These are phyloP conservation scores for Potorous gilbertii DNA, from an alignment of 2,797 vertebrate species.

Conservation along the genomic window DNA sequence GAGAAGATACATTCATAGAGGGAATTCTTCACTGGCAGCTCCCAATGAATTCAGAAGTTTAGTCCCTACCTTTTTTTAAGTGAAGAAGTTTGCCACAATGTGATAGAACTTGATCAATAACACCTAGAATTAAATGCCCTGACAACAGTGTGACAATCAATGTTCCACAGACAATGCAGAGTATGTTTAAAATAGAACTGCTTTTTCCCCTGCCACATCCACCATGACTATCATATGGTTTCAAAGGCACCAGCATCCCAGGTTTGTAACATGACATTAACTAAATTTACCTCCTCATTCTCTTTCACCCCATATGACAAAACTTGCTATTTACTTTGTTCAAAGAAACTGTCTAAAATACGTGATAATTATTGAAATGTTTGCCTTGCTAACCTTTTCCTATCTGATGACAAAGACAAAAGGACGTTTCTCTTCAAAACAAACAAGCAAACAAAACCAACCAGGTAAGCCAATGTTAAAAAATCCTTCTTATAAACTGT, in stretches of 20 bases:
- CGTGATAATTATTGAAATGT: slow-evolving; percentile 55
- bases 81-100: too few relatives aligned
- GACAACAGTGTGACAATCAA: background rate
- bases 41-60: background rate
- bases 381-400: slow-evolving; percentile 55
- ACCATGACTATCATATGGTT: background rate
- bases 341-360: slow-evolving; percentile 66
- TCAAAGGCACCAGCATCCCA: background rate
- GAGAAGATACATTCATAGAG: background rate
- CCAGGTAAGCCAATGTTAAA: slow-evolving; percentile 37
- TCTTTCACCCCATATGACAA: background rate
- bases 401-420: slow-evolving; percentile 59
- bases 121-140: background rate
- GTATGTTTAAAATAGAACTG: background rate
- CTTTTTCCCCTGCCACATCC: background rate
- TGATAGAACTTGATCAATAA: background rate
- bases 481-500: slow-evolving; percentile 16
- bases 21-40: background rate
- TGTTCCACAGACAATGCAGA: background rate
- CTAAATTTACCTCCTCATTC: background rate
- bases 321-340: background rate
- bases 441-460: slow-evolving; percentile 22
- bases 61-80: background rate
- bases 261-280: background rate
- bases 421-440: slow-evolving; percentile 48